phyloP scores from a whole-genome alignment of 2,888 invertebrate species.

The Ophion ellenae region DNA sequence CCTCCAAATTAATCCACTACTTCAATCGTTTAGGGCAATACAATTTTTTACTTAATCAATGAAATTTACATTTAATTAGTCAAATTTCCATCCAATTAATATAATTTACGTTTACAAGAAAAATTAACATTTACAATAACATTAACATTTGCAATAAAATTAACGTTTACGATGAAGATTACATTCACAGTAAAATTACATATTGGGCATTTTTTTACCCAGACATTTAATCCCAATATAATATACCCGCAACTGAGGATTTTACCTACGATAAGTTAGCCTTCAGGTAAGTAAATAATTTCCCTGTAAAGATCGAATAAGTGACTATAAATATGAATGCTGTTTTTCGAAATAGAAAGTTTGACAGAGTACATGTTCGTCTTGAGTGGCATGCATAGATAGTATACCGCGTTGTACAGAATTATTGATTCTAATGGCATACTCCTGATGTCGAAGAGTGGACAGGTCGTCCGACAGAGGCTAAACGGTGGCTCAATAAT shows the following conservation, averaged over 20 bases:
- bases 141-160: too few species aligned
- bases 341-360: background rate
- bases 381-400: background rate
- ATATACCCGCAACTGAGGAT: background rate
- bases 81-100: too few species aligned
- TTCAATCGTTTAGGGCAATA: too few species aligned
- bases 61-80: too few species aligned
- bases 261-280: background rate
- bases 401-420: background rate
- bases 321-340: background rate
- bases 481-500: conserved; percentile 4
- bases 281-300: background rate
- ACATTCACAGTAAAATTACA: too few species aligned
- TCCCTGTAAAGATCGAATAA: background rate
- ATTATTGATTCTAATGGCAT: conserved; percentile 1
- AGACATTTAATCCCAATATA: too few species aligned
- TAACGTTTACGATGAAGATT: too few species aligned
- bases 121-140: too few species aligned
- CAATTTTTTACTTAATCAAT: too few species aligned
- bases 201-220: too few species aligned
- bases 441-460: conserved; percentile 19
- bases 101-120: too few species aligned
- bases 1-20: too few species aligned
- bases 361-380: background rate
- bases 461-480: background rate